Evolutionary conservation across 2,113 vertebrate genomes (phyloP).

Genomic region (Saiga tatarica): DNA sequence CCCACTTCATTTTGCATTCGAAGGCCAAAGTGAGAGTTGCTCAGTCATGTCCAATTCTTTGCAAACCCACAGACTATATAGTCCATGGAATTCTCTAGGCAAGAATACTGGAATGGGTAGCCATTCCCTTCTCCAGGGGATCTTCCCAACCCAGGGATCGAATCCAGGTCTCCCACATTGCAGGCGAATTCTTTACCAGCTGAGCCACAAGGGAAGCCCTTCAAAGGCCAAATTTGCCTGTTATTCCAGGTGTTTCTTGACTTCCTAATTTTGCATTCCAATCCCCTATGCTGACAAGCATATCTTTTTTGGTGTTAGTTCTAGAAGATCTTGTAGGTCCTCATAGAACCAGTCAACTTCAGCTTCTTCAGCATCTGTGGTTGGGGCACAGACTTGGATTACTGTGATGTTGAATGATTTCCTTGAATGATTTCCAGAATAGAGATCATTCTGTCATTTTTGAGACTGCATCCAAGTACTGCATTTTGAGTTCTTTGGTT

Average conservation of each 20-base stretch:
- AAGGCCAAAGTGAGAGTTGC: background rate
- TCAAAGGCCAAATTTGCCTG: background rate
- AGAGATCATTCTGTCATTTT: background rate
- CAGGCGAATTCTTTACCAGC: background rate
- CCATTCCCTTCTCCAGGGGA: background rate
- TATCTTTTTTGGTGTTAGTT: background rate
- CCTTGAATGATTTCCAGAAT: background rate
- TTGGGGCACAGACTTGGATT: background rate
- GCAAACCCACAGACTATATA: background rate
- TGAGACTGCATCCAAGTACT: background rate
- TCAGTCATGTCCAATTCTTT: background rate
- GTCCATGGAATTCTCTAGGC: background rate
- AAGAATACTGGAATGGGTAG: background rate
- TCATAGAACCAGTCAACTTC: background rate
- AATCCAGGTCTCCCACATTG: background rate
- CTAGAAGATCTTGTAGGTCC: background rate
- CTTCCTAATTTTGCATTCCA: background rate
- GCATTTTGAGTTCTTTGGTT: background rate
- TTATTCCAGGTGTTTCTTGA: background rate
- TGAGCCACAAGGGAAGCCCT: background rate
- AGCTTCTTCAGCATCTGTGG: background rate
- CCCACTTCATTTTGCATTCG: background rate
- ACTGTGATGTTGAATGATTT: background rate
- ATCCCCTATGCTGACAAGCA: background rate
- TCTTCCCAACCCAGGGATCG: background rate